Evolutionary conservation across 2,113 vertebrate genomes (phyloP).

Genomic region (Takifugu flavidus): DNA sequence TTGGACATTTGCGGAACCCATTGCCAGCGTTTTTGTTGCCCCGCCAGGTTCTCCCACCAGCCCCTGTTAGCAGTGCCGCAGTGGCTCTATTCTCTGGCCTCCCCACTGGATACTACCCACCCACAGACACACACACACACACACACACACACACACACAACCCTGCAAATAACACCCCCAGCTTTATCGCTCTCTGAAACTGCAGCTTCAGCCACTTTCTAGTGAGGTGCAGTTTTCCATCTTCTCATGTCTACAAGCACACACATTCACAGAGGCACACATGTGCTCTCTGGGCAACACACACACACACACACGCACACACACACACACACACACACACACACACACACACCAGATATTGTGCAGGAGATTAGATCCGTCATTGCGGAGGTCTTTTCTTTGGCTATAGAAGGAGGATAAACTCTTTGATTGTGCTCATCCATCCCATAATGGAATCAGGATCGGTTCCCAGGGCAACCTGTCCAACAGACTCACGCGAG

Average conservation of each 20-base stretch:
- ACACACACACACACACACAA: background rate
- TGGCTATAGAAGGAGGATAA: conserved; percentile 65
- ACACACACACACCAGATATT: conserved; percentile 37
- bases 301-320: conserved; percentile 15
- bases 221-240: conserved; percentile 43
- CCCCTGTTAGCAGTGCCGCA: conserved; percentile 11
- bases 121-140: conserved; percentile 9
- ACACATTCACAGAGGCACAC: conserved; percentile 24
- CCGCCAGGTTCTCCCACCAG: conserved; percentile 36
- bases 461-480: conserved; percentile 61
- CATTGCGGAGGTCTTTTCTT: conserved; percentile 64
- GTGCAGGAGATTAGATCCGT: conserved; percentile 60
- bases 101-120: conserved; percentile 27
- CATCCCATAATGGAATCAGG: conserved; percentile 67
- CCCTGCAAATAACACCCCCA: conserved; percentile 34
- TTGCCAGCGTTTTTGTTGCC: conserved; percentile 22
- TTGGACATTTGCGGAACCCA: conserved; percentile 20
- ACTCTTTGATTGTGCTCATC: conserved; percentile 71
- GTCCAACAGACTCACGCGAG: conserved; percentile 48
- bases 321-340: conserved; percentile 21
- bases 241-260: conserved; percentile 39
- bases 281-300: conserved; percentile 10
- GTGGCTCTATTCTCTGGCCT: conserved; percentile 46
- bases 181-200: conserved; percentile 50
- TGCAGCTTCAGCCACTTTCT: conserved; percentile 59